These are phyloP conservation scores for Cyrtodaria siliqua DNA, from an alignment of 2,888 invertebrate species.

Conservation along the genomic window DNA sequence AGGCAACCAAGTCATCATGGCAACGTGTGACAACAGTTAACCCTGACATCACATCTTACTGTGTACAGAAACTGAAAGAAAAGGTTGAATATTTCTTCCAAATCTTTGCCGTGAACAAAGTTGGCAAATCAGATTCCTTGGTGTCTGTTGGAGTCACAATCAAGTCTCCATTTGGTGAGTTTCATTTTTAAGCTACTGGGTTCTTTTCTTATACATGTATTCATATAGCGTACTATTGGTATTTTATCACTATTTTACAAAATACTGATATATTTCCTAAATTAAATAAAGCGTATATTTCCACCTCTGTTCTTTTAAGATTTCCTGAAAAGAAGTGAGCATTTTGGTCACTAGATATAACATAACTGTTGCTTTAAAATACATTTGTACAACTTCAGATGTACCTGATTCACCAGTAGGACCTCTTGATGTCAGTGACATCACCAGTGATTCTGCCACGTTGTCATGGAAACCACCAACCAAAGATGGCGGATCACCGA, in stretches of 20 bases:
- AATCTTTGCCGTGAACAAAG: constrained; percentile 83
- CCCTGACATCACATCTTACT: constrained; percentile 79
- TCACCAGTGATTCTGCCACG: constrained; percentile 75
- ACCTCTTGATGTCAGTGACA: constrained; percentile 73
- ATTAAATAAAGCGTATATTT: too few species aligned
- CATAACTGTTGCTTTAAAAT: too few species aligned
- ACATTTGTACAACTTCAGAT: too few species aligned
- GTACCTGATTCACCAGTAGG: constrained; percentile 79
- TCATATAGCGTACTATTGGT: too few species aligned
- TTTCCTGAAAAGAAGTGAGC: too few species aligned
- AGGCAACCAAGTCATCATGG: constrained; percentile 87
- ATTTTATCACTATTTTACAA: too few species aligned
- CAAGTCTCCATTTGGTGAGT: constrained; percentile 80
- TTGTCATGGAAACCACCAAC: constrained; percentile 83
- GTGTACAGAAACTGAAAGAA: constrained; percentile 80
- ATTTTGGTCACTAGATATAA: too few species aligned
- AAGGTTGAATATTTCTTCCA: constrained; percentile 86
- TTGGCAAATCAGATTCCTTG: constrained; percentile 80
- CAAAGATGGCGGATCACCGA: constrained; percentile 83
- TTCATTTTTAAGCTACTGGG: background rate
- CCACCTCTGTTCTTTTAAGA: too few species aligned
- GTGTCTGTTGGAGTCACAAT: constrained; percentile 77
- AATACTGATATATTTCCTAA: too few species aligned
- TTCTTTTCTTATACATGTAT: too few species aligned
- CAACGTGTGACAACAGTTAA: constrained; percentile 96